Percentiles rank a stretch among this genome's conserved stretches.
phyloP scores from a whole-genome alignment of 1,140 invertebrate species.

The silkworm (Bombyx mori) region DNA sequence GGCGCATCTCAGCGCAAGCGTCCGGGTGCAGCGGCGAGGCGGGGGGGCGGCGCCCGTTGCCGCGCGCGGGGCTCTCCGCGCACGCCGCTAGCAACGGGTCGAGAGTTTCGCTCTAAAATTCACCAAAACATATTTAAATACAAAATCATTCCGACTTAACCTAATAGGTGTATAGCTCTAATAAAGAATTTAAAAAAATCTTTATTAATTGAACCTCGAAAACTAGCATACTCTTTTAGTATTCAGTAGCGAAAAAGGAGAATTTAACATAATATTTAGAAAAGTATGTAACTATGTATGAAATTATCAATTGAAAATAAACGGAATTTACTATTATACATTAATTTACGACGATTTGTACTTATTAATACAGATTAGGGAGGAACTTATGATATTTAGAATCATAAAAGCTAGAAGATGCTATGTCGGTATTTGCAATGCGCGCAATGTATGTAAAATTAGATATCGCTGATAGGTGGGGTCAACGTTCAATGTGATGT shows the following conservation, averaged over 20 bases:
- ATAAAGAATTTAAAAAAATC: too few relatives aligned
- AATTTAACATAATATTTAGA: too few relatives aligned
- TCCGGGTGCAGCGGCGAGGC: slow-evolving; percentile 70
- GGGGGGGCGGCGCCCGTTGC: slow-evolving; percentile 73
- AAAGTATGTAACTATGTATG: too few relatives aligned
- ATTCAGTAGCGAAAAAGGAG: too few relatives aligned
- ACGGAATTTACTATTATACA: too few relatives aligned
- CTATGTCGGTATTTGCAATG: background rate
- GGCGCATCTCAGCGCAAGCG: slow-evolving; percentile 79
- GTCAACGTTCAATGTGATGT: too few relatives aligned
- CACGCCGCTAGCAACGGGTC: slow-evolving; percentile 85
- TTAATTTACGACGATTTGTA: too few relatives aligned
- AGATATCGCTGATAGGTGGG: background rate
- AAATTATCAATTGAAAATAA: too few relatives aligned
- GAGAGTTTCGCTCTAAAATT: slow-evolving; percentile 82
- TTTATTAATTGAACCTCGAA: too few relatives aligned
- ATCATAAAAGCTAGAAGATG: background rate
- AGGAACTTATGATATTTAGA: background rate
- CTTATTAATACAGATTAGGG: too few relatives aligned
- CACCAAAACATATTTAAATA: background rate
- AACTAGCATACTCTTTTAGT: too few relatives aligned
- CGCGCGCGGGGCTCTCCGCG: slow-evolving; percentile 81
- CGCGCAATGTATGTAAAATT: background rate
- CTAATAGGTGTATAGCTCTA: too few relatives aligned
- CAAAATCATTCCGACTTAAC: background rate